Evolutionary conservation across 2,888 invertebrate species (phyloP).

Genomic region (Morpho deidamia): DNA sequence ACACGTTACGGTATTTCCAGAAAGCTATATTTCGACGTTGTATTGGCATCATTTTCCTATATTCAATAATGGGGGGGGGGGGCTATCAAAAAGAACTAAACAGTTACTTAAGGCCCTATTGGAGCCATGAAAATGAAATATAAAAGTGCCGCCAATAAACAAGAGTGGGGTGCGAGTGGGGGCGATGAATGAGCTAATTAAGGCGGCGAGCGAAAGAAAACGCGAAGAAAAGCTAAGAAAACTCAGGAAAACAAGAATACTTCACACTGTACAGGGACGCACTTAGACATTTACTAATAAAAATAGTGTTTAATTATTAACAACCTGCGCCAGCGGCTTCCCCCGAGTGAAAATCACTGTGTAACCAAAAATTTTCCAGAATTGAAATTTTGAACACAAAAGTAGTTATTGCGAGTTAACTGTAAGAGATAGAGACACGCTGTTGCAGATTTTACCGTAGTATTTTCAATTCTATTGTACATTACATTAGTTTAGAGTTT

Average conservation of each 20-base stretch:
- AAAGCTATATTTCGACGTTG: neutral
- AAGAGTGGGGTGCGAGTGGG: conserved; percentile 45
- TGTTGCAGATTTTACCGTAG: too few relatives aligned
- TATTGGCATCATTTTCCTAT: neutral
- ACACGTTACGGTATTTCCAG: too few relatives aligned
- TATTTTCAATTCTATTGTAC: too few relatives aligned
- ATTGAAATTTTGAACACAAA: too few relatives aligned
- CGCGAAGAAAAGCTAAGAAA: conserved; percentile 74
- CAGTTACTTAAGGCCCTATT: conserved; percentile 57
- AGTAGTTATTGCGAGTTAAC: too few relatives aligned
- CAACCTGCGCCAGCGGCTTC: too few relatives aligned
- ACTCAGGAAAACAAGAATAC: conserved; percentile 76
- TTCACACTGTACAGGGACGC: conserved; percentile 45
- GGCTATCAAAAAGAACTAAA: conserved; percentile 38
- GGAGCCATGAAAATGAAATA: conserved; percentile 60
- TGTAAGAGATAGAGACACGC: too few relatives aligned
- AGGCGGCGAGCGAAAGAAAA: conserved; percentile 72
- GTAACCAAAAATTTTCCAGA: too few relatives aligned
- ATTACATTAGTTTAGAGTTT: too few relatives aligned
- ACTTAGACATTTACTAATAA: conserved; percentile 23
- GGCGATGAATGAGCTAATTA: conserved; percentile 76
- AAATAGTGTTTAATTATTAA: neutral
- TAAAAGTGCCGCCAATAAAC: conserved; percentile 75
- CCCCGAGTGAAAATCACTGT: too few relatives aligned
- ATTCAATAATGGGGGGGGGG: neutral